These are phyloP conservation scores for Leptocoma aspasia DNA, from an alignment of 2,113 vertebrate species.

Conservation along the genomic window DNA sequence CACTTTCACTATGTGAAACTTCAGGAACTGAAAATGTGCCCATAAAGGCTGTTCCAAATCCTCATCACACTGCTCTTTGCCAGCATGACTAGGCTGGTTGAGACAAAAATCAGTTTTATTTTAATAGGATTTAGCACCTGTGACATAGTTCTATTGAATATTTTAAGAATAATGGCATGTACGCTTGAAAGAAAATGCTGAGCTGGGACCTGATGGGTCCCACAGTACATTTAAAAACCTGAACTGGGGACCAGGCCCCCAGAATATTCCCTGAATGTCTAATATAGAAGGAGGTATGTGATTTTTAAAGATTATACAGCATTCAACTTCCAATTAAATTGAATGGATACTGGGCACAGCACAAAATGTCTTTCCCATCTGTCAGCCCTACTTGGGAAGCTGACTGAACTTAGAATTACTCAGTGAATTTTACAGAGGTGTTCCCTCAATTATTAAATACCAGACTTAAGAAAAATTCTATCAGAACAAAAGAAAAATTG, in stretches of 20 bases:
- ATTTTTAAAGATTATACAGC: not conserved
- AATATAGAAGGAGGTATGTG: not conserved
- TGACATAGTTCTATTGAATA: not conserved
- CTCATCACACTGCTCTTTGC: not conserved
- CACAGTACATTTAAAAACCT: not conserved
- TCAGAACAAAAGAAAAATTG: not conserved
- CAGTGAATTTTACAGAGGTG: not conserved
- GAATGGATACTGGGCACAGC: not conserved
- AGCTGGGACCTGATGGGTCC: not conserved
- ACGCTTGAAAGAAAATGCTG: not conserved
- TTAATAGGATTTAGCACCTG: slow-evolving; percentile 21
- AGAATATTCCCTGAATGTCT: not conserved
- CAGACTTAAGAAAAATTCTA: not conserved
- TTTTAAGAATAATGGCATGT: not conserved
- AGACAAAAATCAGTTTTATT: not conserved
- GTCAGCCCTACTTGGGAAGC: not conserved
- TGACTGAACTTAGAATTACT: not conserved
- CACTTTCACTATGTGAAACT: not conserved
- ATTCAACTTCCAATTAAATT: slow-evolving; percentile 17
- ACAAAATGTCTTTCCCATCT: slow-evolving; percentile 26
- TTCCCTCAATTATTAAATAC: not conserved
- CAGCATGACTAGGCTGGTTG: not conserved
- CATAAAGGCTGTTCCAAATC: not conserved
- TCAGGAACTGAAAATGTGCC: not conserved
- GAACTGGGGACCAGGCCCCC: not conserved